Base-by-base conservation (phyloP, 2,797 vertebrate species). In the Prunella strophiata region DNA sequence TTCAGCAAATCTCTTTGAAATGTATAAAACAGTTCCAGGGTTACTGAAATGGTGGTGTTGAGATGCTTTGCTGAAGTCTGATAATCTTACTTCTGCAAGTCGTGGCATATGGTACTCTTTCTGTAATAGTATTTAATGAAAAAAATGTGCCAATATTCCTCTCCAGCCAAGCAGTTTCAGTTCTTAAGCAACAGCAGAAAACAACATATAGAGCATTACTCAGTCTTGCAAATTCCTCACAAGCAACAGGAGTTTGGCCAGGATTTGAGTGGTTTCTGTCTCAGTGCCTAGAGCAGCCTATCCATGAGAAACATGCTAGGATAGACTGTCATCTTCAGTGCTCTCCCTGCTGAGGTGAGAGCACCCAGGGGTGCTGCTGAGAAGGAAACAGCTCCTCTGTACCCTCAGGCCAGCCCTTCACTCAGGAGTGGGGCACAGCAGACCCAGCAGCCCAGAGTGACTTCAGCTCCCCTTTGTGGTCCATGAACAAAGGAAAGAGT, bases 41-140 rank as follows among this genome's bases (percentile, higher is more conserved):
- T 68, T 84, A 50, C 52, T 75, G 48, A 65, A 72, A 48, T 58
- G 23, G 23, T 62, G 32, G 10, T 45, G n/a, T 70, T 86, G 34
- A 36, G n/a, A 38, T 75, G 57, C 57, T 89, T 89, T 89, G 50
- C 76, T 86, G 43, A 58, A 71, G 73, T 78, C 76, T 54, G 36
- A 79, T 66, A 91, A 81, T 86, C 51, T 95, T 63, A 63, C 47
- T 94, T 93, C 58, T 63, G 73, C 50, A 91, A 73, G 36, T 73
- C 2, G 2, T 23, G 51, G 36, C 58, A 90, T 3, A 2, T 72
- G 62, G 30, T 43, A 62, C 52, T 85, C 36, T 86, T 94, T 85
- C 71, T 58, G 81, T 86, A 67, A 91, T 62, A 81, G 25, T 84
- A 76, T 91, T 89, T 91, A 20, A 77, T 34, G 47, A 12, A 62